These are phyloP conservation scores for Odontamblyopus lacepedii DNA, from an alignment of 2,797 vertebrate genomes.

Conservation along the genomic window DNA sequence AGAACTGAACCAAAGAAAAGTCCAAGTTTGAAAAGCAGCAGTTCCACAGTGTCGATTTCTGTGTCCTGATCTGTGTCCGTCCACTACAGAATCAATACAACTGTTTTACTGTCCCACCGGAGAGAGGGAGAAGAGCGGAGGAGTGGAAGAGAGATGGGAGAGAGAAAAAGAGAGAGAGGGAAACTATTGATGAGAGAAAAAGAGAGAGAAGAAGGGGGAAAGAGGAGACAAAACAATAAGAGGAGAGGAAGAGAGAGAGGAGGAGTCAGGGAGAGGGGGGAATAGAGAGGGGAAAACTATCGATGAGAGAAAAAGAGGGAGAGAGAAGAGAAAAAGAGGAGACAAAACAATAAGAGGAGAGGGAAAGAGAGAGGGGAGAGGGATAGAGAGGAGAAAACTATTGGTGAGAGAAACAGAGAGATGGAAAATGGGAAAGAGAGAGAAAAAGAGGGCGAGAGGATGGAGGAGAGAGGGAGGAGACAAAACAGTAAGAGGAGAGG, in stretches of 20 bases:
- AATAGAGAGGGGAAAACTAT: neutral
- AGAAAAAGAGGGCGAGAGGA: no score
- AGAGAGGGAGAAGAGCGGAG: constrained; percentile 12
- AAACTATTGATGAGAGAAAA: no score
- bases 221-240: neutral
- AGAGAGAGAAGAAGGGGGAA: neutral
- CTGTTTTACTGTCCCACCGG: constrained; percentile 1
- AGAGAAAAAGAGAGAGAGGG: neutral
- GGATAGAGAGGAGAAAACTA: no score
- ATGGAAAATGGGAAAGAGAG: no score
- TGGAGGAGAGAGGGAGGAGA: no score
- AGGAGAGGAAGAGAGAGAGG: neutral
- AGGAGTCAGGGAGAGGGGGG: no score
- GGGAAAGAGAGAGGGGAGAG: neutral
- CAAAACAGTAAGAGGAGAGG: no score
- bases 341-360: neutral
- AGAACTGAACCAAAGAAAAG: neutral
- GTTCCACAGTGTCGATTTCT: neutral
- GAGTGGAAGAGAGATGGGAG: neutral
- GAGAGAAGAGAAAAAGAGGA: neutral
- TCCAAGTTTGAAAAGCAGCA: neutral
- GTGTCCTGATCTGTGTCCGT: neutral
- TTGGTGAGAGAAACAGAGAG: no score
- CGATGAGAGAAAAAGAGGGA: neutral
- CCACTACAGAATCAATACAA: neutral